Base-by-base conservation (phyloP, 2,888 invertebrate genomes). In the Oscheius myriophilus region DNA sequence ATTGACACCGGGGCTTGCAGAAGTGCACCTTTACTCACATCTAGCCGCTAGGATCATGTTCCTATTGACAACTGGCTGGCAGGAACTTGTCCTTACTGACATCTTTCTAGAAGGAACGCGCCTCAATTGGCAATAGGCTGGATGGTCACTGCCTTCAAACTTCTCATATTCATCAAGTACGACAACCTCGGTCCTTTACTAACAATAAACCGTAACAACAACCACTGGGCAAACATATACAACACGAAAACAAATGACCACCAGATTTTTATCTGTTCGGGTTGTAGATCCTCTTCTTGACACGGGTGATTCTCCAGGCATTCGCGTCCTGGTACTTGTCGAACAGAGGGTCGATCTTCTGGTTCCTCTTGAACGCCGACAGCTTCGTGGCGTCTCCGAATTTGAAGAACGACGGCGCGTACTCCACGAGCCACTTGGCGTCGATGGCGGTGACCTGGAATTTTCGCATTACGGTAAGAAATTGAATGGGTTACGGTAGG, bases 311-410 rank as follows among this genome's bases (percentile, higher is more conserved):
- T 88, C 98, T 91, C 98, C 98, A 98, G 0, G 96, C 93, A 87
- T 99, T 98, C 0, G 96, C 94, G 87, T 98, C 97, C 88, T 69
- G 97, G 86, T 96, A 98, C 89, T 98, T 98, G 88, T 98, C 98
- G 88, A 95, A 95, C 2, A 98, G 89, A 0, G 98, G 98, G 86
- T 99, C 97, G 75, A 99, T 90, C 73, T 96, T 91, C 90, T 98
- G 96, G 89, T 96, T 96, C 89, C 96, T 96, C 91, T 99, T 98
- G 89, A 96, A 96, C 87, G 96, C 96, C 87, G 96, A 96, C 43
- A 98, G 90, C 87, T 96, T 97, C 0, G 97, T 97, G 2, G 96
- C 96, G 89, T 99, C 98, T 7, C 95, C 95, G 89, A 97, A 95
- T 87, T 95, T 94, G 90, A 97, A 99, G 90, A 98, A 99, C 0